These are phyloP conservation scores for Siphonodentalium dalli DNA, from an alignment of 2,888 invertebrate species.

Conservation along the genomic window DNA sequence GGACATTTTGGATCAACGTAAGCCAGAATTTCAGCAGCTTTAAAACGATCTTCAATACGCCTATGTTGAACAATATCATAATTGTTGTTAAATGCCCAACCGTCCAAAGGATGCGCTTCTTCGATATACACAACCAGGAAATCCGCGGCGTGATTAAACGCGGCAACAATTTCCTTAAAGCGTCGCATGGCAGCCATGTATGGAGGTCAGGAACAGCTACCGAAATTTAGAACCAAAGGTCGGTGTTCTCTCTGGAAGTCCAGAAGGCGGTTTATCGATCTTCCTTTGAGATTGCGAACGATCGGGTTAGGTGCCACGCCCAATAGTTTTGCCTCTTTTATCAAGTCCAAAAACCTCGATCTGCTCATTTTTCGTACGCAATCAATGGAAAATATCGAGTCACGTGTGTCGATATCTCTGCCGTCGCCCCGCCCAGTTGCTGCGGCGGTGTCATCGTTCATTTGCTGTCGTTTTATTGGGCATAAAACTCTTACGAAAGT, in stretches of 20 bases:
- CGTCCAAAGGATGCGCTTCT: conserved; percentile 55
- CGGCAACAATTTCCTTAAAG: conserved; percentile 40
- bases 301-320: conserved; percentile 32
- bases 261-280: conserved; percentile 15
- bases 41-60: conserved; percentile 35
- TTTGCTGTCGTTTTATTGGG: too few relatives aligned
- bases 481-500: too few relatives aligned
- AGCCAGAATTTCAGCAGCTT: conserved; percentile 37
- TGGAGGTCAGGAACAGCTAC: conserved; percentile 59
- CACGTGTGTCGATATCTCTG: too few relatives aligned
- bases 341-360: conserved; percentile 18
- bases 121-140: conserved; percentile 56
- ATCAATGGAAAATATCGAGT: too few relatives aligned
- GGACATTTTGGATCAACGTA: conserved; percentile 30
- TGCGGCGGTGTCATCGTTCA: too few relatives aligned
- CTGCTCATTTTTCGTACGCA: too few relatives aligned
- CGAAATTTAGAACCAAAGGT: conserved; percentile 55
- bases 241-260: conserved; percentile 35
- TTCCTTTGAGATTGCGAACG: conserved; percentile 22
- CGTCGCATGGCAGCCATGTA: conserved; percentile 47
- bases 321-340: conserved; percentile 10
- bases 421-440: too few relatives aligned
- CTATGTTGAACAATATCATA: conserved; percentile 38
- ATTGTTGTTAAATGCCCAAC: conserved; percentile 49
- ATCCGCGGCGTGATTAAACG: conserved; percentile 42